Percentiles rank a stretch among this genome's conserved stretches.
These are phyloP conservation scores for Drosophila pandora DNA, from an alignment of 1,140 invertebrate genomes.

Conservation along the genomic window DNA sequence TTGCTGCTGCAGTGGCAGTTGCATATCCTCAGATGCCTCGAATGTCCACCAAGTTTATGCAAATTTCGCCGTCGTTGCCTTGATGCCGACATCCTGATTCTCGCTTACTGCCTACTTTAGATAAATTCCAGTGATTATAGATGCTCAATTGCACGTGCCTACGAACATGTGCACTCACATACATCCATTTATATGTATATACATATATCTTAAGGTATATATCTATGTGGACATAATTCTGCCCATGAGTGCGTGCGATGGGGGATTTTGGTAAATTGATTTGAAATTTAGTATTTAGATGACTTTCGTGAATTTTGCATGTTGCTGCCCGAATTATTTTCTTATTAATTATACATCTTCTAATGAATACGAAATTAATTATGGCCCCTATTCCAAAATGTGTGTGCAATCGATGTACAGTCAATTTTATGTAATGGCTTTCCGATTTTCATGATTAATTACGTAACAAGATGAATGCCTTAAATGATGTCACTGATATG, in stretches of 20 bases:
- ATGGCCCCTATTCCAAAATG: conserved; percentile 59
- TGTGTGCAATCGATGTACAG: conserved; percentile 35
- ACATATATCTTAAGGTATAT: neutral
- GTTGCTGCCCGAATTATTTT: conserved; percentile 66
- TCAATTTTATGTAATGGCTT: conserved; percentile 50
- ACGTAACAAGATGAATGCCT: neutral
- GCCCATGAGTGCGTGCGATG: conserved; percentile 2
- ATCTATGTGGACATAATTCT: neutral
- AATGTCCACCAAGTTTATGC: conserved; percentile 71
- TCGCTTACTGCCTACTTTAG: conserved; percentile 61
- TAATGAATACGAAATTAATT: conserved; percentile 78
- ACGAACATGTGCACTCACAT: neutral
- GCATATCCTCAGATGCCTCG: conserved; percentile 36
- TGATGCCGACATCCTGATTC: conserved; percentile 47
- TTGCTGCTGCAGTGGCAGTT: conserved; percentile 14
- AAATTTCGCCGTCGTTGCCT: conserved; percentile 47
- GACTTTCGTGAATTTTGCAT: conserved; percentile 47
- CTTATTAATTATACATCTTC: conserved; percentile 72
- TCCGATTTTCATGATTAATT: conserved; percentile 44
- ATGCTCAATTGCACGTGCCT: conserved; percentile 74
- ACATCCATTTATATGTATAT: neutral
- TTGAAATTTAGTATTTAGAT: conserved; percentile 54
- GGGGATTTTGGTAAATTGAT: conserved; percentile 48
- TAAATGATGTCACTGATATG: neutral
- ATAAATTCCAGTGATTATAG: conserved; percentile 80